Base-by-base conservation (phyloP, 2,888 invertebrate genomes). In the Achlya flavicornis region DNA sequence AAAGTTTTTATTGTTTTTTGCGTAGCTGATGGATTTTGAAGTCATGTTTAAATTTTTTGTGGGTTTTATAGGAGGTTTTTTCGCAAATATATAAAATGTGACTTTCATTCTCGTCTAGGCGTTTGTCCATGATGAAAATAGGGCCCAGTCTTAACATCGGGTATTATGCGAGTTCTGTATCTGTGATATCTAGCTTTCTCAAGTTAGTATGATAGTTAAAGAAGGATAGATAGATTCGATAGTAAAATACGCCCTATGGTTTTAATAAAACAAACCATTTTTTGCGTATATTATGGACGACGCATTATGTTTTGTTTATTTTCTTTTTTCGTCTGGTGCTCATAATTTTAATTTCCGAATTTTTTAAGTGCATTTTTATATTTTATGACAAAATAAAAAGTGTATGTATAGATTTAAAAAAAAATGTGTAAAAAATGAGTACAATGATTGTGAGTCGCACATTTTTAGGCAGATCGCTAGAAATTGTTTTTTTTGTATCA, bases 261-360 rank as follows among this genome's bases (percentile, higher is more conserved):
- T 53, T 53, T 7, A 3, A 5, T 48, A 7, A n/a, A n/a, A 48
- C 16, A 6, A 48, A 7, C 8, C 10, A 19, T 16, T 16, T 53
- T 53, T 19, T 1, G 53, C 53, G 53, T 53, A 53, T 53, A 53
- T 53, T 53, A 10, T 19, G 53, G 61, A 53, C 53, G 53, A 19
- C 53, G 53, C 53, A 6, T 16, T 53, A 19, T 19, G 7, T 53
- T 6, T 53, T 71, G 14, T 53, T 53, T 14, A 10, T 64, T 70
- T 74, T 73, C 63, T 72, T 76, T 72, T 76, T 83, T 81, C 53
- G 53, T 53, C 53, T 81, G 87, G 87, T 87, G 88, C 87, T 88
- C 80, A 77, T 80, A 19, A 53, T 53, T 53, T 53, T 53, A 67
- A 67, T 69, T 79, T 72, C 70, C 75, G 73, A 78, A 75, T 80